These are phyloP conservation scores for Entelurus aequoreus DNA, from an alignment of 2,113 vertebrate species.

Conservation along the genomic window DNA sequence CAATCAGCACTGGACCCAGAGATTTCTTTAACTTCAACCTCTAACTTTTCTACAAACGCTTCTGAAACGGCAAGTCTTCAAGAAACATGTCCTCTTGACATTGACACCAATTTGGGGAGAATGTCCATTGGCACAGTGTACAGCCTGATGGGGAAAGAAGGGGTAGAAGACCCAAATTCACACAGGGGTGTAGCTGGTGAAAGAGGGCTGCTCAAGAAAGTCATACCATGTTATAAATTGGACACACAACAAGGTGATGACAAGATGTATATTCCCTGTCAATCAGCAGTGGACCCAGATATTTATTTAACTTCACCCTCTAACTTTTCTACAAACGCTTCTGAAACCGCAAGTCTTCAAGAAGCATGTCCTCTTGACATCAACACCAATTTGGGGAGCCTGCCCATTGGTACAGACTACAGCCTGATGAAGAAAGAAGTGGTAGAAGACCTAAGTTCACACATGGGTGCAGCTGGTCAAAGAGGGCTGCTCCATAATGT, in stretches of 20 bases:
- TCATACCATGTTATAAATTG: slow-evolving; percentile 33
- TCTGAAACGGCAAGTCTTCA: slow-evolving; percentile 2
- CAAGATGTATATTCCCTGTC: slow-evolving; percentile 1
- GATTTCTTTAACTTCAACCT: background rate
- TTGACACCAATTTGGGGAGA: background rate
- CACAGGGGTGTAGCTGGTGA: slow-evolving; percentile 3
- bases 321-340: background rate
- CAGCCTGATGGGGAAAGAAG: background rate
- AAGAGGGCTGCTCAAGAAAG: slow-evolving; percentile 17
- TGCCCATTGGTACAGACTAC: background rate
- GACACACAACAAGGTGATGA: slow-evolving; percentile 1
- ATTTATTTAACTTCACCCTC: background rate
- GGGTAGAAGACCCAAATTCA: background rate
- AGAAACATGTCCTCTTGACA: background rate
- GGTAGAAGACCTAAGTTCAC: background rate
- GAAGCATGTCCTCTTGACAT: background rate
- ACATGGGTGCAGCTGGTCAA: slow-evolving; percentile 5
- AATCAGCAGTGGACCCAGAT: background rate
- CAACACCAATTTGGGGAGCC: background rate
- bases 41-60: background rate
- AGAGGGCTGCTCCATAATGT: slow-evolving; percentile 20
- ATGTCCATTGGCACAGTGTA: background rate
- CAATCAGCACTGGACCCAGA: slow-evolving; percentile 2
- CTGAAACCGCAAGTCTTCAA: slow-evolving; percentile 1
- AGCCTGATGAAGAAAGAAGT: background rate